Evolutionary conservation across 2,888 invertebrate genomes (phyloP), one percentile per base, ranked within the genome.

Genomic region (Cataglyphis rosenhaueri): DNA sequence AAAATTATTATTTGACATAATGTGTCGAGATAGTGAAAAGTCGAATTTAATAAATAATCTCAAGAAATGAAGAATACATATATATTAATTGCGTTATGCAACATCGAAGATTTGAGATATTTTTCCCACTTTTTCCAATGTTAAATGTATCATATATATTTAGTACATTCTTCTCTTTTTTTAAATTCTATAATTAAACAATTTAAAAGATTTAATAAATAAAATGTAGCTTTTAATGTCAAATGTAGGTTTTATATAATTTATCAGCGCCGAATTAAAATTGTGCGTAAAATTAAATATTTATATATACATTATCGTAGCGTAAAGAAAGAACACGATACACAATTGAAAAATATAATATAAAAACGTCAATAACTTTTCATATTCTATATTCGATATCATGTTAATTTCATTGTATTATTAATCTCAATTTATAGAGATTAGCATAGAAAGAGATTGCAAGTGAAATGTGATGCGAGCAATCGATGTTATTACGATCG

Each of bases 401-500:
- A 57, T 21, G 10, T 55, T 57, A 57, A 57, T 57, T 21, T 57
- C 5, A 21, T 21, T 57, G 21, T 21, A 57, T 57, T 25, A 25
- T 66, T 12, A 65, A 10, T 65, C 21, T 38, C 1, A 25, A 15
- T 65, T 9, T 38, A 41, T n/a, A 52, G n/a, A 9, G 21, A 41
- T 25, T n/a, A 38, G 1, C 21, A 65, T 41, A 25, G 25, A 12
- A 41, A 44, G 4, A 38, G 1, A 66, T 0, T 5, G 12, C 8
- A 12, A 68, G 12, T 3, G 3, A 55, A 21, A 57, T n/a, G 12
- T 32, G n/a, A n/a, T 10, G 8, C 52, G 18, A 66, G 29, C 44
- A 66, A 25, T 68, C 35, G 15, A 70, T 55, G 68, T 21, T 48
- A 48, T 48, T 52, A 70, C 15, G 21, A 70, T 70, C 32, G 55